A percentile compares a stretch with the other conserved stretches of the same genome.
These are phyloP conservation scores for Helostoma temminkii DNA, from an alignment of 2,797 vertebrate species.

Conservation along the genomic window DNA sequence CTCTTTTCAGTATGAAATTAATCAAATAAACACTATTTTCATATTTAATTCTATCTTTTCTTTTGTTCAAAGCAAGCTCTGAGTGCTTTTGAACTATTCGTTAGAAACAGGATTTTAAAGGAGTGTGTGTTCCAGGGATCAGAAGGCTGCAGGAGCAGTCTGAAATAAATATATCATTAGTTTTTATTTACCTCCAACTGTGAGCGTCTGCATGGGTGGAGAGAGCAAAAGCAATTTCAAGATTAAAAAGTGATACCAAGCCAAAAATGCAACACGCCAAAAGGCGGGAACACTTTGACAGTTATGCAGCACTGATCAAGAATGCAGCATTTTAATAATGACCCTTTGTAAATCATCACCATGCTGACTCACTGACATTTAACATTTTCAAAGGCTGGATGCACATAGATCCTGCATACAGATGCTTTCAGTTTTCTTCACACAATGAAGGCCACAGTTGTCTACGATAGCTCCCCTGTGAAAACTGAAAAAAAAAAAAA, in stretches of 20 bases:
- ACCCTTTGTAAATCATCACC: conserved; percentile 15
- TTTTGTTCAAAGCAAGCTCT: conserved; percentile 52
- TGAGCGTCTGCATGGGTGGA: conserved; percentile 8
- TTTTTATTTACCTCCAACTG: conserved; percentile 43
- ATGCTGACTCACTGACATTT: conserved; percentile 42
- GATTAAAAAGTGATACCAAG: conserved; percentile 43
- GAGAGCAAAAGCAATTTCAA: conserved; percentile 12
- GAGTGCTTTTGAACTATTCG: conserved; percentile 48
- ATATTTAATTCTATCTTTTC: conserved; percentile 51
- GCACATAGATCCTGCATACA: conserved; percentile 11
- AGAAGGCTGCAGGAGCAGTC: conserved; percentile 15
- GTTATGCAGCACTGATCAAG: background rate
- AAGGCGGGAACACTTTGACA: background rate
- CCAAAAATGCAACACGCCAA: background rate
- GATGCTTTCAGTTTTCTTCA: conserved; percentile 34
- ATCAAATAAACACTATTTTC: conserved; percentile 60
- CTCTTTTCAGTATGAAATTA: conserved; percentile 50
- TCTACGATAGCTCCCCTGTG: conserved; percentile 12
- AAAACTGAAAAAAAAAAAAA: conserved; percentile 25
- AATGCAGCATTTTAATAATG: conserved; percentile 38
- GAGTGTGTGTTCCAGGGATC: conserved; percentile 31
- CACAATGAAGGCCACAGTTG: conserved; percentile 4
- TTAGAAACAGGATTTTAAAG: conserved; percentile 43
- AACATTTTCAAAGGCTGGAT: conserved; percentile 25
- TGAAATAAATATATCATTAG: conserved; percentile 31